Percentiles rank a stretch among this genome's conserved stretches.
Evolutionary conservation across 2,113 vertebrate genomes (phyloP).

Genomic region (Hepsetus odoe): DNA sequence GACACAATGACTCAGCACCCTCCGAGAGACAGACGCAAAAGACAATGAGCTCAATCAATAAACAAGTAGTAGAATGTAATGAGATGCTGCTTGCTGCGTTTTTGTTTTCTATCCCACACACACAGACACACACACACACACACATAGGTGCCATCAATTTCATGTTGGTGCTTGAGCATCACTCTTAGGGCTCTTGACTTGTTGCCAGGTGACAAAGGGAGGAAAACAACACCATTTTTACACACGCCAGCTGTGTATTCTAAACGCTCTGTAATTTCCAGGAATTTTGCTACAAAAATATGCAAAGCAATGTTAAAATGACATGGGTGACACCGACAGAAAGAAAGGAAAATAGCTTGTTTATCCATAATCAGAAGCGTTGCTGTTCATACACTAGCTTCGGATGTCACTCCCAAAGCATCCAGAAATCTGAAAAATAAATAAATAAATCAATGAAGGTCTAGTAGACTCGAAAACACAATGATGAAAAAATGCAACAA

Average conservation of each 20-base stretch:
- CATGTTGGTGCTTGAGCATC: conserved; percentile 35
- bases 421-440: not conserved
- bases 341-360: not conserved
- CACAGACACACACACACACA: too few species aligned
- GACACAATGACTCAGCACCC: conserved; percentile 36
- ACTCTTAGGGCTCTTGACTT: conserved; percentile 30
- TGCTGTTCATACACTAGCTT: not conserved
- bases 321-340: not conserved
- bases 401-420: not conserved
- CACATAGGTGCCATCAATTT: too few species aligned
- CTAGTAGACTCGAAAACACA: not conserved
- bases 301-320: not conserved
- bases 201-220: conserved; percentile 33
- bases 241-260: not conserved
- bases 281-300: conserved; percentile 10
- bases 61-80: conserved; percentile 47
- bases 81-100: conserved; percentile 34
- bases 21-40: conserved; percentile 38
- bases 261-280: conserved; percentile 33
- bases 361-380: not conserved
- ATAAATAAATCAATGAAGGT: not conserved
- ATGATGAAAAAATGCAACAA: not conserved
- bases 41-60: conserved; percentile 49
- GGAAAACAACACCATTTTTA: not conserved
- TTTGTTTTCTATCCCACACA: too few species aligned